Base-by-base conservation (phyloP, 2,113 vertebrate genomes). In the Tretioscincus oriximinensis region DNA sequence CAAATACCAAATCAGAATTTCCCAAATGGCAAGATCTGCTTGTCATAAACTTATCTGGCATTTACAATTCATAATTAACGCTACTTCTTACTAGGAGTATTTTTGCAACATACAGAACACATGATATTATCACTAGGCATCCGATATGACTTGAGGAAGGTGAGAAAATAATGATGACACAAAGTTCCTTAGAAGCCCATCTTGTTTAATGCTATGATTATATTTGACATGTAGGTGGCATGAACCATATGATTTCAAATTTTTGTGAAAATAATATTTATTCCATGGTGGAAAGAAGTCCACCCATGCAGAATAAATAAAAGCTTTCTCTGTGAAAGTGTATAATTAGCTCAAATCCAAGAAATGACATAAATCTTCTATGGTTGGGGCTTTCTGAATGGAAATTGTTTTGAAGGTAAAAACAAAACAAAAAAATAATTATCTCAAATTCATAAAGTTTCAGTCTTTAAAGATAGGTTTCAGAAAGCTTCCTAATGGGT, bases 291-390 rank as follows among this genome's bases (percentile, higher is more conserved):
- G 78, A 79, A 82, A 90, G 89, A 84, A 92, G 86, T 84, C 92
- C 87, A 92, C 2, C 64, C 91, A 89, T 81, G 90, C 85, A 88
- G 91, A 94, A 93, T 93, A 92, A 93, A 91, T 88, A 91, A 76
- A 41, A 26, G 87, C 81, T 84, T 93, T 92, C 73, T 83, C 9
- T n/a, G 31, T 90, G 86, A 92, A 93, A 89, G 88, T 88, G 49
- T 90, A 86, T 86, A 93, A 93, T 93, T 91, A 93, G 86, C 75
- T 94, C 91, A 91, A 92, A 92, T 81, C 35, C 80, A 93, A 92
- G 85, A 86, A 90, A 81, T 90, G 90, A 86, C 90, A 93, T 93
- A 88, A 85, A 78, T 76, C 92, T 86, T 78, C 77, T 84, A 84
- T 89, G 69, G 86, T 41, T 91, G 86, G 80, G 92, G 82, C 90